Conservation (phyloP, 2,113 vertebrate species). For the Clinocottus analis region DNA sequence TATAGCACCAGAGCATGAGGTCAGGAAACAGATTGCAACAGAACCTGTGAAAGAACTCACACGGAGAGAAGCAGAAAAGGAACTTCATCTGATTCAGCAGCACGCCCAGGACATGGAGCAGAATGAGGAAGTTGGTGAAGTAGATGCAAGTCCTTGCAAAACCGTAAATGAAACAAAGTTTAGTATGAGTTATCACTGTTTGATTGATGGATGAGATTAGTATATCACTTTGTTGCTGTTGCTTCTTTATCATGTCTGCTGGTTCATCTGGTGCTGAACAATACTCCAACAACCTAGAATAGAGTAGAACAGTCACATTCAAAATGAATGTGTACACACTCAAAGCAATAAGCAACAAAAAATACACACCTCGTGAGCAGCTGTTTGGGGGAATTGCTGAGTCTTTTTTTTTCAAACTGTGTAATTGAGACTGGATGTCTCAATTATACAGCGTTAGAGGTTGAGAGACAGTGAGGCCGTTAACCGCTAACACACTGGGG, state of each 20-base stretch:
- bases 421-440: too few species aligned
- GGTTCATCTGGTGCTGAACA: too few species aligned
- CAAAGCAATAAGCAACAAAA: neutral
- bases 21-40: constrained; percentile 38
- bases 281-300: neutral
- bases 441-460: too few species aligned
- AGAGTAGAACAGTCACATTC: neutral
- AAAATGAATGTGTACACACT: too few species aligned
- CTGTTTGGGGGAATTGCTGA: too few species aligned
- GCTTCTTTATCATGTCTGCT: neutral
- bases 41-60: neutral
- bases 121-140: constrained; percentile 36
- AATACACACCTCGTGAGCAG: neutral
- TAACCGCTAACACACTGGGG: neutral
- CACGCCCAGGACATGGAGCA: neutral
- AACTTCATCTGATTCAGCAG: neutral
- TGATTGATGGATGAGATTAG: neutral
- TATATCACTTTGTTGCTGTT: too few species aligned
- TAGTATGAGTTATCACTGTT: neutral
- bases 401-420: too few species aligned
- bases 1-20: neutral
- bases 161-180: neutral
- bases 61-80: constrained; percentile 19
- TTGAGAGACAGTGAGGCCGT: too few species aligned
- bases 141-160: constrained; percentile 11